Base-by-base conservation (phyloP, 2,888 invertebrate species). In the Agriopis aurantiaria region DNA sequence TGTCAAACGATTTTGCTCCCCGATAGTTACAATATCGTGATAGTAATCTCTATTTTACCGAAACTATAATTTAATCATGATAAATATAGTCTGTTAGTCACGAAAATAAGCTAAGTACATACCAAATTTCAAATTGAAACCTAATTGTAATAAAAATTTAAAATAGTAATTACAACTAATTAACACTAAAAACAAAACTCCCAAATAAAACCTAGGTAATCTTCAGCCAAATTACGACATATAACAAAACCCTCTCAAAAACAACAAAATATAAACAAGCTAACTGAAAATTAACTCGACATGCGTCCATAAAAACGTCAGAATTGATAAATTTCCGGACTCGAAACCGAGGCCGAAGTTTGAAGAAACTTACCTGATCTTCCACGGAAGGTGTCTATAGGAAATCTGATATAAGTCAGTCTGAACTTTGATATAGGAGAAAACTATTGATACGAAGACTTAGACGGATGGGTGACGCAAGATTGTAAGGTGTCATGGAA, bases 341-440 rank as follows among this genome's bases (percentile, higher is more conserved):
- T 53, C 49, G 33, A 55, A 59, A 51, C 49, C 10, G 46, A 61
- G 23, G 52, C 46, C 46, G 17, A 61, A 69, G 46, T 69, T 57
- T 33, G 49, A 45, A 14, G 33, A 1, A 64, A 69, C 60, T 65
- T 61, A 65, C 69, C 69, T 69, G 69, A 69, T 69, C 65, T 69
- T 51, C 41, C 52, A 12, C 14, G 52, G 40, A 62, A 65, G 69
- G 65, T 62, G 62, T 65, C 56, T 60, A 69, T 62, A 69, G 46
- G 46, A 65, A 57, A 69, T 69, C 65, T 56, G 65, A 65, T 69
- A 65, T 55, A 64, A 60, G 64, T 59, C 57, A 10, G 51, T 8
- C 43, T 60, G n/a, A 65, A 69, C 65, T 69, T 65, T 65, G 69
- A 65, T 58, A 62, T 65, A 62, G 41, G 65, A 51, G 65, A 53